A percentile compares a stretch with the other conserved stretches of the same genome.
Evolutionary conservation across 2,113 vertebrate genomes (phyloP).

Genomic region (Chrysochloris asiatica): DNA sequence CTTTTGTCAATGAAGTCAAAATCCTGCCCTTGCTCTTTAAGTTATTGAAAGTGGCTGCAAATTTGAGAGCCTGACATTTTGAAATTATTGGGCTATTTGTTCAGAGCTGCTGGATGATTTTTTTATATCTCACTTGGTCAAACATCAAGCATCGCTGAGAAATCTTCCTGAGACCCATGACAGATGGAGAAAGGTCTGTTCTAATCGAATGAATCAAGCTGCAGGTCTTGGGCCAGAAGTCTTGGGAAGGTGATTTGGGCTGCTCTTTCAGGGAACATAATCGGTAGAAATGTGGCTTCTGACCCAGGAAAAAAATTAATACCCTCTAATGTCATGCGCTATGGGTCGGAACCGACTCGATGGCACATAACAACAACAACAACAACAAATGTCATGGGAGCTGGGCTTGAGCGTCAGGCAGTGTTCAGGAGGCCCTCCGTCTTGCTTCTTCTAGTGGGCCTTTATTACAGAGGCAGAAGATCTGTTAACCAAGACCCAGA

Average conservation of each 20-base stretch:
- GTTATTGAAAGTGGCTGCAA: no score
- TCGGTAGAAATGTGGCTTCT: constrained; percentile 47
- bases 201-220: constrained; percentile 16
- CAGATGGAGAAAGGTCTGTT: constrained; percentile 45
- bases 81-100: no score
- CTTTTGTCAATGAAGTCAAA: no score
- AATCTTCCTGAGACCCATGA: constrained; percentile 52
- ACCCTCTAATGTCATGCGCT: no score
- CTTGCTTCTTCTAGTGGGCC: constrained; percentile 13
- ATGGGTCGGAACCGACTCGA: no score
- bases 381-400: constrained; percentile 13
- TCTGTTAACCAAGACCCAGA: constrained; percentile 36
- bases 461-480: constrained; percentile 43
- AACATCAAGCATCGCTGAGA: constrained; percentile 37
- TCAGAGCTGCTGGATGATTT: no score
- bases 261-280: constrained; percentile 33
- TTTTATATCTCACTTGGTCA: not conserved
- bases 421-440: constrained; percentile 10
- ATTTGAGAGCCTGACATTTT: no score
- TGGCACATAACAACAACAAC: no score
- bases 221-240: no score
- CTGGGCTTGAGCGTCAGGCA: not conserved
- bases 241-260: constrained; percentile 53
- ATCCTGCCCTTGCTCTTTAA: no score
- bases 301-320: constrained; percentile 57